Evolutionary conservation across 2,113 vertebrate species (phyloP).

Genomic region (Poeciliopsis retropinna): DNA sequence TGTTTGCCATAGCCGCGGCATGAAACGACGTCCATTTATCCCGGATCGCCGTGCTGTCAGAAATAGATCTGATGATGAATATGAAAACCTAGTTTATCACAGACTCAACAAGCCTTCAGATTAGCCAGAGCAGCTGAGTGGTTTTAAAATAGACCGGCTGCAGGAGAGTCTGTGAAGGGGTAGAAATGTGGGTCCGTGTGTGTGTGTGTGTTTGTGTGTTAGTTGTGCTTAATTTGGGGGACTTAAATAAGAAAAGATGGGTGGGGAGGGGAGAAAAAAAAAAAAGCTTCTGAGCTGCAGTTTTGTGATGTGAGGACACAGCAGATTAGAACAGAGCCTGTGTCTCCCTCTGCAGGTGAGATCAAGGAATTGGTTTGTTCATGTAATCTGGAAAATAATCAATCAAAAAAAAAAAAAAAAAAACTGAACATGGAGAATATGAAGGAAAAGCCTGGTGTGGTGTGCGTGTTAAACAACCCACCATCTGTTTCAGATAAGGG

Average conservation of each 20-base stretch:
- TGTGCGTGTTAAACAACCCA: not conserved
- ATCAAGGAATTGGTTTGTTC: not conserved
- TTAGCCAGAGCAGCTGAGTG: constrained; percentile 53
- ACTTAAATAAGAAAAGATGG: not conserved
- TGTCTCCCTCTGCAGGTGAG: constrained; percentile 72
- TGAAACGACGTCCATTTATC: constrained; percentile 9
- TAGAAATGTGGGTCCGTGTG: constrained; percentile 21
- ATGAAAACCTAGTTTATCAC: constrained; percentile 57
- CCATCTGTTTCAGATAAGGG: not conserved
- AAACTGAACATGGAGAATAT: not conserved
- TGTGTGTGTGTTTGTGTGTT: not conserved
- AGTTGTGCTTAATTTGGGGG: constrained; percentile 16
- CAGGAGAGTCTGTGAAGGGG: constrained; percentile 40
- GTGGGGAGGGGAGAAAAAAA: not conserved
- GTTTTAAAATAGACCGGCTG: constrained; percentile 62
- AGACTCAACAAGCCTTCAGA: constrained; percentile 37
- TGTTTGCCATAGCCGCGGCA: constrained; percentile 5
- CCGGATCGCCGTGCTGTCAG: constrained; percentile 13
- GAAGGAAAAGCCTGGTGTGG: not conserved
- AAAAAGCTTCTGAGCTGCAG: constrained; percentile 5
- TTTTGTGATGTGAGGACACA: not conserved
- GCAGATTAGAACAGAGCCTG: not conserved
- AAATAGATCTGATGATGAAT: constrained; percentile 40
- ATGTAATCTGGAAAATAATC: not conserved
- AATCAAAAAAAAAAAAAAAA: not conserved